These are phyloP conservation scores for Pseudobourletiella spinata DNA, from an alignment of 1,140 invertebrate genomes.

Conservation along the genomic window DNA sequence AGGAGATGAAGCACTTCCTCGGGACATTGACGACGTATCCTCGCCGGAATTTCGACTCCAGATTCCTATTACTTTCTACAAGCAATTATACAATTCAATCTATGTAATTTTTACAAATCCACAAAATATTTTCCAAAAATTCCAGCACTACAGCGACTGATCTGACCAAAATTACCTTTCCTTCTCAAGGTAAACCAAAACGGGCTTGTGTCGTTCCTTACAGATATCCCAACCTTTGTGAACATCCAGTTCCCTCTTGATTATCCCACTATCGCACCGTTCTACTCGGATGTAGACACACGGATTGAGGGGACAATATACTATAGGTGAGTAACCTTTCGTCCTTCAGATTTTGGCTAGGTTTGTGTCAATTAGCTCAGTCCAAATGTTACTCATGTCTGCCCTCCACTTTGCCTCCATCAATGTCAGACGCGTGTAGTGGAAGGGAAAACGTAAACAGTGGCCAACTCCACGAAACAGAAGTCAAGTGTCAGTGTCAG, in stretches of 20 bases:
- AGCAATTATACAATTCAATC: constrained; percentile 56
- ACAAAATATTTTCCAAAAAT: too few relatives aligned
- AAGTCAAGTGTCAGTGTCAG: too few relatives aligned
- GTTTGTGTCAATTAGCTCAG: too few relatives aligned
- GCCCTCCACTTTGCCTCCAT: too few relatives aligned
- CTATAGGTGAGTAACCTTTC: constrained; percentile 58
- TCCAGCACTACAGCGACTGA: too few relatives aligned
- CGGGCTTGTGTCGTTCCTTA: constrained; percentile 80
- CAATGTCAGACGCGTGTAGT: too few relatives aligned
- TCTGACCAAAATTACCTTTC: too few relatives aligned
- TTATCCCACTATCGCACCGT: constrained; percentile 78
- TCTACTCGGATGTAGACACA: constrained; percentile 85
- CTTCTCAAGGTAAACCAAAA: constrained; percentile 75
- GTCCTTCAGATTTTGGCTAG: not conserved
- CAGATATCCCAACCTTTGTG: constrained; percentile 71
- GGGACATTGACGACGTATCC: constrained; percentile 41
- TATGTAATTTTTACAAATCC: constrained; percentile 52
- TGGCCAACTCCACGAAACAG: too few relatives aligned
- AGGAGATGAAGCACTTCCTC: constrained; percentile 14
- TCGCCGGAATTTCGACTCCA: constrained; percentile 46
- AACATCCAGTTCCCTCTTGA: constrained; percentile 83
- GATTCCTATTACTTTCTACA: constrained; percentile 61
- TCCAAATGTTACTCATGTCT: too few relatives aligned
- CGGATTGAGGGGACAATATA: constrained; percentile 61
- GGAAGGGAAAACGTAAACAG: too few relatives aligned